Base-by-base conservation (phyloP, 2,888 invertebrate species). In the Synergus itoensis region DNA sequence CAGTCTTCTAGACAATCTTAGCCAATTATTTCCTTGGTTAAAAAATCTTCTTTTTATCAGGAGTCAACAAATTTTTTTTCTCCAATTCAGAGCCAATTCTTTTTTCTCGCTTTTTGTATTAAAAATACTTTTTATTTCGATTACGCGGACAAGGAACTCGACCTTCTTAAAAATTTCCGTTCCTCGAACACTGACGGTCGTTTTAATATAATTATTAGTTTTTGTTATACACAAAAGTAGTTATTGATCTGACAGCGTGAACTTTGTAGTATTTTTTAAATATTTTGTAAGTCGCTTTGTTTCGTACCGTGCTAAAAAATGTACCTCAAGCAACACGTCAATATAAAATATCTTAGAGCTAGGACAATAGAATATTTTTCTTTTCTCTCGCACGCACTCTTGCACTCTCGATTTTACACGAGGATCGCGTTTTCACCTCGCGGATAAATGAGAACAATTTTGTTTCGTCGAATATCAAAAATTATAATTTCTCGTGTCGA, bases 311-410 rank as follows among this genome's bases (percentile, higher is more conserved):
- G 79, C 86, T 88, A 87, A 82, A 81, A 60, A 84, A 86, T 85
- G 79, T 85, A 84, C 76, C 84, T 86, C 82, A 85, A 83, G 85
- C 86, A 84, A 87, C 81, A 87, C 82, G 79, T 86, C 84, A 86
- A 87, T 88, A 88, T 83, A 88, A 88, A 88, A 88, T 86, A 82
- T 80, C 83, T 86, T 87, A 87, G 60, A 78, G 83, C 82, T 84
- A 84, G 36, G 45, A 53, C 28, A 73, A 73, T 73, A 73, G 57
- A 53, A 21, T 67, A 80, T 77, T 73, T 36, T 69, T 79, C 69
- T 77, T 76, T 75, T 45, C 77, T 80, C 73, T 40, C 12, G 48
- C 53, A 73, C 36, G 36, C 73, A 40, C n/a, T 40, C 53, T 73
- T 73, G 53, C 53, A 73, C 16, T 73, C 73, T 40, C 53, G 69